A percentile compares a stretch with the other conserved stretches of the same genome.
phyloP scores from a whole-genome alignment of 2,888 invertebrate genomes.

The Napeogenes inachia region DNA sequence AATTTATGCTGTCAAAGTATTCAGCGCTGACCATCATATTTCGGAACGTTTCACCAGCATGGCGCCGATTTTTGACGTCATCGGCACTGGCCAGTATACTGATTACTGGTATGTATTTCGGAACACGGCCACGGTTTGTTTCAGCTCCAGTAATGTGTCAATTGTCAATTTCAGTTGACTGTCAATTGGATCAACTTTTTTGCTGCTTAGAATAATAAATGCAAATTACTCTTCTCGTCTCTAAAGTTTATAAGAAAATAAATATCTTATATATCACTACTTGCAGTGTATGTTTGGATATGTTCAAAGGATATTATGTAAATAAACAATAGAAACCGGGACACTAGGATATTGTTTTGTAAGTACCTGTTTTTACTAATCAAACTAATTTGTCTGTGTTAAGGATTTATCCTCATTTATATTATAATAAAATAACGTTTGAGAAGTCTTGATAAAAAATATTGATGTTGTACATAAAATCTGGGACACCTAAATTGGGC shows the following conservation, averaged over 20 bases:
- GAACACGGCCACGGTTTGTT: too few species aligned
- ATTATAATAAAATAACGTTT: neutral
- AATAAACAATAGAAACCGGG: neutral
- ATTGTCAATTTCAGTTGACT: too few species aligned
- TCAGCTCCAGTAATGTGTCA: too few species aligned
- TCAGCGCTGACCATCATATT: too few species aligned
- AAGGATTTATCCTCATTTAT: neutral
- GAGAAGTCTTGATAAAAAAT: neutral
- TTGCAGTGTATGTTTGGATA: neutral
- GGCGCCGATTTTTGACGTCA: too few species aligned
- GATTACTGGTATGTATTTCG: too few species aligned
- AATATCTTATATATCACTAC: neutral
- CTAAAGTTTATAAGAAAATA: neutral
- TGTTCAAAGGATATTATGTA: neutral
- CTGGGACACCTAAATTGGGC: neutral
- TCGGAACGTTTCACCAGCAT: too few species aligned
- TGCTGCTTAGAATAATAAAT: too few species aligned
- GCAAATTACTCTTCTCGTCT: too few species aligned
- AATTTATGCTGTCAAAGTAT: too few species aligned
- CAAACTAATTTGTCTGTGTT: neutral
- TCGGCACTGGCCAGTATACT: too few species aligned
- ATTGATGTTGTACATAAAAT: neutral
- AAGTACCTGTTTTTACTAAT: neutral
- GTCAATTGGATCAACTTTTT: too few species aligned
- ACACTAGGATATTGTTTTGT: neutral